Evolutionary conservation across 1,140 invertebrate genomes (phyloP).

Genomic region (Pollicipes pollicipes): DNA sequence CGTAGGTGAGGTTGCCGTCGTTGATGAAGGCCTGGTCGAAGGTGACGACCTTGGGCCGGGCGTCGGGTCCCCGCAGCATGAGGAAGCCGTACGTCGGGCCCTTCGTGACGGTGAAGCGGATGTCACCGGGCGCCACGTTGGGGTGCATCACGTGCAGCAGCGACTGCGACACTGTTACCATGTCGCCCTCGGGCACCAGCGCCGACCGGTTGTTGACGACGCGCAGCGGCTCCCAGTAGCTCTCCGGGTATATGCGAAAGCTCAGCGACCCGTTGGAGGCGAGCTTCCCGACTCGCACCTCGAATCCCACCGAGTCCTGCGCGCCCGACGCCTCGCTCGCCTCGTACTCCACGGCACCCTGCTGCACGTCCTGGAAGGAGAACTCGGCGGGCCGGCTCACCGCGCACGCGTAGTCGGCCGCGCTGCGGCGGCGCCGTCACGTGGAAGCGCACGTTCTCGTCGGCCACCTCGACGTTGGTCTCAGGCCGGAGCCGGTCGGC

Average conservation of each 20-base stretch:
- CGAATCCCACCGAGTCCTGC: not conserved
- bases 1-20: slow-evolving; percentile 57
- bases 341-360: not conserved
- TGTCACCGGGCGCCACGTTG: slow-evolving; percentile 62
- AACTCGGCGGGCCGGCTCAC: not conserved
- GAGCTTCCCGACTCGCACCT: not conserved
- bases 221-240: slow-evolving; percentile 64
- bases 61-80: slow-evolving; percentile 33
- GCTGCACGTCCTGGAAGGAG: not conserved
- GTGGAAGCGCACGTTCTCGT: not conserved
- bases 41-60: slow-evolving; percentile 21
- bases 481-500: not conserved
- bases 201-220: slow-evolving; percentile 43
- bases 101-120: slow-evolving; percentile 53
- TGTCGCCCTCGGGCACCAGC: slow-evolving; percentile 65
- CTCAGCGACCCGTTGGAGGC: not conserved
- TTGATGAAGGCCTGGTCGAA: slow-evolving; percentile 76
- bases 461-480: not conserved
- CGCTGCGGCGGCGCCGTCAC: no score
- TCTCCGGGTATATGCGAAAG: slow-evolving; percentile 47
- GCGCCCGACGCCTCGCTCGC: not conserved
- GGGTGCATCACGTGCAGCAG: slow-evolving; percentile 60
- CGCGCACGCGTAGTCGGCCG: no score
- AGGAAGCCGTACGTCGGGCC: slow-evolving; percentile 64
- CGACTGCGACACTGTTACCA: slow-evolving; percentile 49